Conservation (phyloP, 2,797 vertebrate species). For the Sebastes minor region DNA sequence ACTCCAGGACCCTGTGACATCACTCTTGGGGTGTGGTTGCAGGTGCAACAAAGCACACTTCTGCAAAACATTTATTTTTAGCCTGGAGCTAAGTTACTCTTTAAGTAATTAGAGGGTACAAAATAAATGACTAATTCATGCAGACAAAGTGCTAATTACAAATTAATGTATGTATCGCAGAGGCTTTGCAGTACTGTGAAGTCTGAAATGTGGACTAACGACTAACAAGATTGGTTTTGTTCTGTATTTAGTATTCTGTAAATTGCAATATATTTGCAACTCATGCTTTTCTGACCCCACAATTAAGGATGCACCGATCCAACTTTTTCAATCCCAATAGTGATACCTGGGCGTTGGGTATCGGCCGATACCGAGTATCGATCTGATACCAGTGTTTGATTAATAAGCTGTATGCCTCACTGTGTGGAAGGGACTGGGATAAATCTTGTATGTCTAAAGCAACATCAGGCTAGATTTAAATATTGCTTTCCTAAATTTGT, state of each 20-base stretch:
- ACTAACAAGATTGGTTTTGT: background rate
- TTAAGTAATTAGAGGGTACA: background rate
- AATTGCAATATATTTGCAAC: background rate
- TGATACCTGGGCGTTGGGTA: background rate
- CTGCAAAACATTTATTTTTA: background rate
- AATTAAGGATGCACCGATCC: background rate
- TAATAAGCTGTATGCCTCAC: background rate
- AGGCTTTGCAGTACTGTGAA: background rate
- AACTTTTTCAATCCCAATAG: background rate
- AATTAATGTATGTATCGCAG: background rate
- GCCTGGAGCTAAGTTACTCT: background rate
- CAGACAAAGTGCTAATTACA: slow-evolving; percentile 2
- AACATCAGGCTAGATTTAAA: too few relatives aligned
- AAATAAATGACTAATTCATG: slow-evolving; percentile 11
- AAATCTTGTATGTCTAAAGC: too few relatives aligned
- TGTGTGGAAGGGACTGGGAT: background rate
- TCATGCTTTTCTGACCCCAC: background rate
- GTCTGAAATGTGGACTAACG: background rate
- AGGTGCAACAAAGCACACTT: background rate
- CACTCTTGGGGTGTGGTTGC: background rate
- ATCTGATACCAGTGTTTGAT: background rate
- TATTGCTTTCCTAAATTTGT: too few relatives aligned
- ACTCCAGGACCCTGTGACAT: background rate
- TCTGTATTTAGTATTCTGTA: slow-evolving; percentile 6
- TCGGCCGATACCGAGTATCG: background rate